A percentile compares a stretch with the other conserved stretches of the same genome.
These are phyloP conservation scores for Drosophila nigricruria DNA, from an alignment of 2,888 invertebrate genomes.

Conservation along the genomic window DNA sequence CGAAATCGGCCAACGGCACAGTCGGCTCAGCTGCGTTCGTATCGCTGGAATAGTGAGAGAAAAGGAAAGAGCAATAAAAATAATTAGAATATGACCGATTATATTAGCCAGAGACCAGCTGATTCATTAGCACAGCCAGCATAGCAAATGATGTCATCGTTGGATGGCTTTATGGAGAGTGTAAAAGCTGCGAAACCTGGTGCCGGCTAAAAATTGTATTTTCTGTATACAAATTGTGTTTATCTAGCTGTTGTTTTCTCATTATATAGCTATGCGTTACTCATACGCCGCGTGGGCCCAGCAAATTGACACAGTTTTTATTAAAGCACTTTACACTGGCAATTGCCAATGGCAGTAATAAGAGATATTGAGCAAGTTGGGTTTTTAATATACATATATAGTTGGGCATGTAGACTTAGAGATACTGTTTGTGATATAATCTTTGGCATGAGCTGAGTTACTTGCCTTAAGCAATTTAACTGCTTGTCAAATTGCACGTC, in stretches of 20 bases:
- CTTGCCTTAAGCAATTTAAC: too few species aligned
- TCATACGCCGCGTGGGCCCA: slow-evolving; percentile 59
- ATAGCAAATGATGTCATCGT: slow-evolving; percentile 44
- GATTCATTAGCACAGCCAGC: slow-evolving; percentile 64
- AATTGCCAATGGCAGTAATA: slow-evolving; percentile 10
- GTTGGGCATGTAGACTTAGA: neutral
- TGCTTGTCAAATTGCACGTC: neutral
- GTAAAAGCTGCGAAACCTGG: neutral
- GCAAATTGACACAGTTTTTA: slow-evolving; percentile 69
- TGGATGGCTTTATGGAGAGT: slow-evolving; percentile 17
- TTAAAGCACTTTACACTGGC: slow-evolving; percentile 19
- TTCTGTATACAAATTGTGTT: slow-evolving; percentile 34
- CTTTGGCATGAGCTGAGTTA: neutral
- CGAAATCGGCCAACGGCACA: slow-evolving; percentile 67
- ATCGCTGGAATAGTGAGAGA: slow-evolving; percentile 46
- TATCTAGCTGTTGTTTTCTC: slow-evolving; percentile 45
- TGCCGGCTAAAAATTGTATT: slow-evolving; percentile 24
- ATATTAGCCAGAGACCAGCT: slow-evolving; percentile 41
- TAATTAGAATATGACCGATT: slow-evolving; percentile 22
- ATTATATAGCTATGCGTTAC: slow-evolving; percentile 56
- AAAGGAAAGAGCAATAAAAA: neutral
- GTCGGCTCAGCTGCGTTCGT: slow-evolving; percentile 42
- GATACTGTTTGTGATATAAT: neutral
- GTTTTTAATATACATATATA: neutral
- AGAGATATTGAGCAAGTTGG: slow-evolving; percentile 23